phyloP scores from a whole-genome alignment of 2,113 vertebrate species.

The Onychostruthus taczanowskii region DNA sequence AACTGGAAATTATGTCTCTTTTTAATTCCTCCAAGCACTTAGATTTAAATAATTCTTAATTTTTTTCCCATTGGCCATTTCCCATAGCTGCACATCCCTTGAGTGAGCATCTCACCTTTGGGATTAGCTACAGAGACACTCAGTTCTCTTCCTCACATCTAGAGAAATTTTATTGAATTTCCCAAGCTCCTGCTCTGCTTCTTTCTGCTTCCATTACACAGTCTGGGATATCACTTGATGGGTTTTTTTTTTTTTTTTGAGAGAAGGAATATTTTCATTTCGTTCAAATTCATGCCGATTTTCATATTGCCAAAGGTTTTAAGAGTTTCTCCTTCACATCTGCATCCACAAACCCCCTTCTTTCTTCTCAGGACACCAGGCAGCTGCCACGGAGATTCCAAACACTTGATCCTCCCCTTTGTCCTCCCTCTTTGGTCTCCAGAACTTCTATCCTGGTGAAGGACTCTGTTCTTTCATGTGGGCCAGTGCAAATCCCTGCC shows the following conservation, averaged over 20 bases:
- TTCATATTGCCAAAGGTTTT: neutral
- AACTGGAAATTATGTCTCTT: constrained; percentile 46
- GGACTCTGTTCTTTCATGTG: neutral
- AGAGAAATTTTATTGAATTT: neutral
- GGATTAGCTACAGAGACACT: neutral
- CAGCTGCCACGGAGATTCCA: neutral
- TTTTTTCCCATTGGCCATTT: neutral
- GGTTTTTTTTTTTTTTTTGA: neutral
- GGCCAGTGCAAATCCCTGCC: neutral
- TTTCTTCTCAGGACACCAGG: neutral
- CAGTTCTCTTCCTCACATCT: neutral
- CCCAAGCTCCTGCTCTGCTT: neutral
- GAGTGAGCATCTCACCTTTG: neutral
- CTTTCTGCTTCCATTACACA: neutral
- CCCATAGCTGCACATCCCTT: neutral
- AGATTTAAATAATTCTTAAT: neutral
- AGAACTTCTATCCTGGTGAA: neutral
- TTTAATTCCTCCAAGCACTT: constrained; percentile 51
- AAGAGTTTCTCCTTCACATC: neutral
- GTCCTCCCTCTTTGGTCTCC: neutral
- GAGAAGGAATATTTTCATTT: neutral
- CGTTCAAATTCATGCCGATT: neutral
- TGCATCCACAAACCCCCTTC: fast-evolving
- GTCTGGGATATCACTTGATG: neutral
- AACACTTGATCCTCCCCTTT: neutral